Evolutionary conservation across 2,888 invertebrate species (phyloP).

Genomic region (Netelia melanura): DNA sequence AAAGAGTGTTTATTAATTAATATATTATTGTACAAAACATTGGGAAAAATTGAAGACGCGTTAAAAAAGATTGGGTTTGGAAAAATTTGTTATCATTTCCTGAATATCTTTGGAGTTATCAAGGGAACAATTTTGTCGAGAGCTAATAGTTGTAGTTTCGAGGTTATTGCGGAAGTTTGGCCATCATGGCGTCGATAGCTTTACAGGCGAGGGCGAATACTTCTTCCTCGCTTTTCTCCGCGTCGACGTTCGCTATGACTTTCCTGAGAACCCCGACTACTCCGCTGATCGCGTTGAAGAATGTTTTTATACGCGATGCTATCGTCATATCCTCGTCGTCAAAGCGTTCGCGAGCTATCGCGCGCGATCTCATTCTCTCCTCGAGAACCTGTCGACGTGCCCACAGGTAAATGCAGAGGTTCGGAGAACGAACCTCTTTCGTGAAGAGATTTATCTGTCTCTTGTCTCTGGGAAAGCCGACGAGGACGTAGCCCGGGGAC

Average conservation of each 20-base stretch:
- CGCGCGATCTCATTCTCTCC: conserved; percentile 65
- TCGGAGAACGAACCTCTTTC: conserved; percentile 68
- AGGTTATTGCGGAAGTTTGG: conserved; percentile 19
- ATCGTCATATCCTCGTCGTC: conserved; percentile 69
- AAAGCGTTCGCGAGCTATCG: conserved; percentile 64
- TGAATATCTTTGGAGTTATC: neutral
- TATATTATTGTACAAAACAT: too few species aligned
- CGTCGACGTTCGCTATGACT: conserved; percentile 64
- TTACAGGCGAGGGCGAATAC: conserved; percentile 62
- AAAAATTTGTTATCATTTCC: neutral
- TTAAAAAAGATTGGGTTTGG: neutral
- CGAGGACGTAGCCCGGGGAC: conserved; percentile 72
- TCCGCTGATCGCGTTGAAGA: conserved; percentile 61
- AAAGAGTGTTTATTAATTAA: too few species aligned
- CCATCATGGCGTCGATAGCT: conserved; percentile 62
- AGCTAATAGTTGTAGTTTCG: too few species aligned
- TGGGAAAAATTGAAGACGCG: neutral
- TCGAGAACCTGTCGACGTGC: conserved; percentile 71
- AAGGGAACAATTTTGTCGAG: neutral
- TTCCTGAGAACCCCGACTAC: conserved; percentile 57
- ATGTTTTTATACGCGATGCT: conserved; percentile 63
- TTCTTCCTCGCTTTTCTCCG: conserved; percentile 65
- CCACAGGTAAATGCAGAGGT: conserved; percentile 73
- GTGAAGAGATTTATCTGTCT: conserved; percentile 73
- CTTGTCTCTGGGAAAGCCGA: conserved; percentile 74